Evolutionary conservation across 2,888 invertebrate species (phyloP).

Genomic region (Rugalucina vietnamica): DNA sequence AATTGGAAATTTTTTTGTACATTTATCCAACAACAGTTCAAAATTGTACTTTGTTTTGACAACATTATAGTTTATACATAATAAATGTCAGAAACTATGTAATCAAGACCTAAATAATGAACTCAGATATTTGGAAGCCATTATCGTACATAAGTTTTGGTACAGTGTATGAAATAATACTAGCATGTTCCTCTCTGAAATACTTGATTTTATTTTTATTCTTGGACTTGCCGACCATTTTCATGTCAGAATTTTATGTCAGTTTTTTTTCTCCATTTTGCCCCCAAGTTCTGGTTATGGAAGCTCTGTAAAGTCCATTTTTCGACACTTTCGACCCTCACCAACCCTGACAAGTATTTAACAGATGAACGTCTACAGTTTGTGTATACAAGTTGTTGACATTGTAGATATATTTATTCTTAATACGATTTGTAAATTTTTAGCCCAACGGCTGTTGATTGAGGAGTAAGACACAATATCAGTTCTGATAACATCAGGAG

Average conservation of each 20-base stretch:
- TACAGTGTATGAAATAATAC: conserved; percentile 59
- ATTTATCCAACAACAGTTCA: too few species aligned
- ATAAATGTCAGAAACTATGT: neutral
- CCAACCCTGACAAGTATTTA: conserved; percentile 58
- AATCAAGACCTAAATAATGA: neutral
- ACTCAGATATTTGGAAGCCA: conserved; percentile 14
- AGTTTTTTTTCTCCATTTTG: neutral
- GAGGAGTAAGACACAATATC: neutral
- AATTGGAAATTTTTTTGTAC: too few species aligned
- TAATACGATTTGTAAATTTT: neutral
- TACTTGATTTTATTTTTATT: conserved; percentile 42
- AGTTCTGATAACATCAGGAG: neutral
- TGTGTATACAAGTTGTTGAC: conserved; percentile 17
- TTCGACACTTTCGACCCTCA: conserved; percentile 58
- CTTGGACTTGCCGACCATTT: conserved; percentile 24
- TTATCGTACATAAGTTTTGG: conserved; percentile 56
- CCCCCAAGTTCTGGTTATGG: conserved; percentile 22
- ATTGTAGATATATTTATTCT: conserved; percentile 17
- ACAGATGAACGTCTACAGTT: conserved; percentile 54
- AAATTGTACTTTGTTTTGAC: too few species aligned
- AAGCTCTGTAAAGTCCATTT: conserved; percentile 51
- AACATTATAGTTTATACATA: too few species aligned
- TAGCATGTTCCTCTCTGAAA: conserved; percentile 52
- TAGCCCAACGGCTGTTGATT: neutral
- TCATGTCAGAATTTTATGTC: neutral